Evolutionary conservation across 2,888 invertebrate genomes (phyloP), one percentile per base, ranked within the genome.

Genomic region (Argyra leucocephala): DNA sequence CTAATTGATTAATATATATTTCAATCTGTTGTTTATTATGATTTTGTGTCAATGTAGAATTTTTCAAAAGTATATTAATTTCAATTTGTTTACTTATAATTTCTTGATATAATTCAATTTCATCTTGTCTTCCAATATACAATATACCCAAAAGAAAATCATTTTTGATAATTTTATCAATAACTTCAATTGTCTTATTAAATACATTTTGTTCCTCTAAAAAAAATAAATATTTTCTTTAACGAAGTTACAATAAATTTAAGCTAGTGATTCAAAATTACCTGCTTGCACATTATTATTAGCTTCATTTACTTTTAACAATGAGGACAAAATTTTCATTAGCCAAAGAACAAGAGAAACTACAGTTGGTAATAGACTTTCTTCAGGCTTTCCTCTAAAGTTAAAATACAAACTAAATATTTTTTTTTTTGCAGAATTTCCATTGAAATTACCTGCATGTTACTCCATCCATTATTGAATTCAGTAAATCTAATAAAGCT

Each of bases 311-410:
- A 73, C 72, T 48, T 77, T 76, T 10, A 76, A 69, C 1, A 73
- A 73, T 26, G 72, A 71, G 0, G 74, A 74, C 71, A 89, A 87
- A 64, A 92, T 90, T 76, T 90, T 89, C 57, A 92, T 78, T 57
- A 93, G 81, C 93, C 93, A 93, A 71, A 88, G 82, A 1, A 90
- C 88, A 59, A 93, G 84, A 0, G 91, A 88, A 21, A 93, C 83
- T n/a, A 95, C 85, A 65, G 87, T 86, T 0, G 93, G 90, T n/a
- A 92, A 79, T 21, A 91, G 84, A 71, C 90, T 88, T 78, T 95
- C 94, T 75, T 96, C 96, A 65, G 91, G 87, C 80, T 93, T 93
- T 1, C 90, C 89, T 68, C 90, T 84, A 73, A n/a, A n/a, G n/a
- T 85, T 59, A 68, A 23, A 48, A 48, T 10, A 57, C 26, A 89